Evolutionary conservation across 2,797 vertebrate genomes (phyloP), one percentile per base, ranked within the genome.

Genomic region (Naso thynnoides): DNA sequence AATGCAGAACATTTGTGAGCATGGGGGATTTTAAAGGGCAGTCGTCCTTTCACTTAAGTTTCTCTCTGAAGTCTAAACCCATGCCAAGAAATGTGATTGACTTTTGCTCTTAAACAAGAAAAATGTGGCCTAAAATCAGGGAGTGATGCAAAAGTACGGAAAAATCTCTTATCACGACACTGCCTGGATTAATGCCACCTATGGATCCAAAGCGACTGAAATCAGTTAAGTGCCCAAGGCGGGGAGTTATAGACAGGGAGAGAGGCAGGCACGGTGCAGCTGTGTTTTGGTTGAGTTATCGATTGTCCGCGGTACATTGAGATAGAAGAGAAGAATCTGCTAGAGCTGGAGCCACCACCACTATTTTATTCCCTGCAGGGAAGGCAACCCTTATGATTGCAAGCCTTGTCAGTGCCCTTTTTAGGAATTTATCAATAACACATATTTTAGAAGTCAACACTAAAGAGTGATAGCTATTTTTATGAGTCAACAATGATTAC

Each of bases 1-100:
- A 67, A 72, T 59, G 70, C 56, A 63, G 60, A 75, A 73, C 82
- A 77, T 76, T 78, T 82, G 76, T 57, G 76, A 83, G 53, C 39
- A 29, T 6, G 23, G 44, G 27, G 59, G 71, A n/a, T 62, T 69
- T 62, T 55, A 63, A 56, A 68, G 56, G 69, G 31, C 68, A 68
- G 66, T 68, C 65, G 67, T 55, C 45, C 52, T 50, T 56, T 60
- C 23, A 2, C 76, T 57, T 59, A 49, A 62, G n/a, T n/a, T 63
- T 56, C 21, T 19, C 55, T 47, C n/a, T n/a, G n/a, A n/a, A n/a
- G n/a, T 50, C 4, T 38, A 63, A 53, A 54, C 48, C 48, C 23
- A 21, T 52, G 70, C 72, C 73, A 79, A 69, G 54, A 77, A 64
- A 78, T 57, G 1, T 29, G 50, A 41, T 29, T 59, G 57, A 78